Evolutionary conservation across 2,797 vertebrate species (phyloP).

Genomic region (Zonotrichia albicollis): DNA sequence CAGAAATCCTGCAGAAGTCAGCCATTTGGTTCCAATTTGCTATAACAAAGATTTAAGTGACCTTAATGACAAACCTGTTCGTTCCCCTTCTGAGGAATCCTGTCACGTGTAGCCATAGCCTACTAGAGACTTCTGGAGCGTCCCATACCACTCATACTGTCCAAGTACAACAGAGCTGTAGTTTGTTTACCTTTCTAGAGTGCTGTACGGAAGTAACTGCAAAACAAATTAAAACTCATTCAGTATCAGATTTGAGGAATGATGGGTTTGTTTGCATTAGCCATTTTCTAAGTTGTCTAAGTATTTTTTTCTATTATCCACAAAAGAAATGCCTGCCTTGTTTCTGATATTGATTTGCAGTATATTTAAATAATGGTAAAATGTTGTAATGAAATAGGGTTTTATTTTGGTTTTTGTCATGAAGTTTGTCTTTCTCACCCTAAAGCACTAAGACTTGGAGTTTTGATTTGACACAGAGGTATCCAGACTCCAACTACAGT

Average conservation of each 20-base stretch:
- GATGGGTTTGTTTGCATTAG: slow-evolving; percentile 51
- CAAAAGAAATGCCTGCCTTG: slow-evolving; percentile 47
- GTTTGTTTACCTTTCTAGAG: slow-evolving; percentile 79
- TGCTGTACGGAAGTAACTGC: slow-evolving; percentile 64
- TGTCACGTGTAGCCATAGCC: slow-evolving; percentile 75
- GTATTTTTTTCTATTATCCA: background rate
- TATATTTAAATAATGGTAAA: slow-evolving; percentile 50
- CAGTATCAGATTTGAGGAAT: slow-evolving; percentile 47
- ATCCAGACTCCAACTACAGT: background rate
- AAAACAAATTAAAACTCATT: slow-evolving; percentile 63
- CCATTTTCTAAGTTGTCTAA: slow-evolving; percentile 38
- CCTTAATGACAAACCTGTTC: slow-evolving; percentile 87
- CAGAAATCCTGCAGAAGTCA: slow-evolving; percentile 81
- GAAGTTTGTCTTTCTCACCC: slow-evolving; percentile 20
- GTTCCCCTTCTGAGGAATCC: slow-evolving; percentile 79
- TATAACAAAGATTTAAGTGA: slow-evolving; percentile 92
- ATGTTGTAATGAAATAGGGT: slow-evolving; percentile 46
- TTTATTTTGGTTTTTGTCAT: slow-evolving; percentile 5
- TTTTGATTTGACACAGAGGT: slow-evolving; percentile 39
- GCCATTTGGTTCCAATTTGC: slow-evolving; percentile 84
- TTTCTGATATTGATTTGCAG: slow-evolving; percentile 55
- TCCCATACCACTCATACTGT: slow-evolving; percentile 73
- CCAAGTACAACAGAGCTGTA: slow-evolving; percentile 79
- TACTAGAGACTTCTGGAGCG: slow-evolving; percentile 75
- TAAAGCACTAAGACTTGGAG: slow-evolving; percentile 33